A percentile compares a stretch with the other conserved stretches of the same genome.
These are phyloP conservation scores for Diadema setosum DNA, from an alignment of 35 echinoderm and acorn worm species.

Conservation along the genomic window DNA sequence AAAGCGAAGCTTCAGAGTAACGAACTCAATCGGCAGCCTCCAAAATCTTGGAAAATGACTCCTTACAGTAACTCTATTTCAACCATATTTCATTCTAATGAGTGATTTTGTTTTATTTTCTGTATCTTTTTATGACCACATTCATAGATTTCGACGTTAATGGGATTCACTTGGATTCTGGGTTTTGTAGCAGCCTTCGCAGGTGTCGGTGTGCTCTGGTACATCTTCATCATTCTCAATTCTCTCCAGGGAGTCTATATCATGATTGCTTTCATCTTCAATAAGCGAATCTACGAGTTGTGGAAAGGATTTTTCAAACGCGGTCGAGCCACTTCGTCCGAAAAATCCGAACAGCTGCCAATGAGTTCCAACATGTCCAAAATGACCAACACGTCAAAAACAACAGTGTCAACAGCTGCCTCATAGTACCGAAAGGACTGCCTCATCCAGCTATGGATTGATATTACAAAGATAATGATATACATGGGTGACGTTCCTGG, in stretches of 20 bases:
- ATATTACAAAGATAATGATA: too few species aligned
- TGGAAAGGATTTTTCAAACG: not conserved
- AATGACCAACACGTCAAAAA: too few species aligned
- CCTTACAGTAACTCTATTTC: not conserved
- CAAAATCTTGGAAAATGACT: not conserved
- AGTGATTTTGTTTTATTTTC: too few species aligned
- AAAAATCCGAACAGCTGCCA: too few species aligned
- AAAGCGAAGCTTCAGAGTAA: not conserved
- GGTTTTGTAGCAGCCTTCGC: conserved; percentile 41
- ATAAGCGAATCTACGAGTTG: not conserved
- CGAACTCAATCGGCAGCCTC: not conserved
- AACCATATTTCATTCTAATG: not conserved
- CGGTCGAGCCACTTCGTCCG: too few species aligned
- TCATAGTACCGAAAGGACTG: too few species aligned
- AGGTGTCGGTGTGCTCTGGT: not conserved
- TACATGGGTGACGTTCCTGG: too few species aligned
- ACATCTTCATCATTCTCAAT: conserved; percentile 60
- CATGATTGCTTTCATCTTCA: conserved; percentile 42
- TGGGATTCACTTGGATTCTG: conserved; percentile 65
- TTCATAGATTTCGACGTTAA: conserved; percentile 43
- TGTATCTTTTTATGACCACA: not conserved
- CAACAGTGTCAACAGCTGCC: too few species aligned
- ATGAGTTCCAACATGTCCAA: too few species aligned
- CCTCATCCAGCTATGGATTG: too few species aligned
- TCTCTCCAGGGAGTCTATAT: conserved; percentile 49